Conservation (phyloP, 2,113 vertebrate genomes). For the Caranx melampygus region DNA sequence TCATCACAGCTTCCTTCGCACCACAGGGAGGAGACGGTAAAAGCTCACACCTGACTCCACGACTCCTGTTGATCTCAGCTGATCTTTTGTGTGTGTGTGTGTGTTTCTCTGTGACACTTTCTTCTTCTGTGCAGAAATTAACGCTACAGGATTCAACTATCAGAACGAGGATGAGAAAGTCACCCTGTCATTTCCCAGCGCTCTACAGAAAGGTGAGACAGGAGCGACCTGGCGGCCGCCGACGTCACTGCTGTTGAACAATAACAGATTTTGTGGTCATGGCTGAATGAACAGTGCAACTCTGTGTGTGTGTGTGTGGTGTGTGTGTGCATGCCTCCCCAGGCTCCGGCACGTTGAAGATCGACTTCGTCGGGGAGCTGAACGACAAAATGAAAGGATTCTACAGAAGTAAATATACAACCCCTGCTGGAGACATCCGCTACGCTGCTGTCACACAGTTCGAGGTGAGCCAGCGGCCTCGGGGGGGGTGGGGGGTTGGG, state of each 20-base stretch:
- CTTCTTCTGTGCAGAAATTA: constrained; percentile 87
- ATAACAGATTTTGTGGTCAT: neutral
- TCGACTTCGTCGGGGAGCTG: constrained; percentile 97
- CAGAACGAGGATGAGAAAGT: constrained; percentile 99
- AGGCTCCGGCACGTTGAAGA: constrained; percentile 94
- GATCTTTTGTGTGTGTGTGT: no score
- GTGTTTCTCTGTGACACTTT: neutral
- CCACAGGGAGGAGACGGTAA: constrained; percentile 94
- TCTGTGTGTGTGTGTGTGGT: neutral
- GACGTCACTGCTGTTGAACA: neutral
- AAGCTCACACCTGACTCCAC: no score
- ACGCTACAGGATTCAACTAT: constrained; percentile 98
- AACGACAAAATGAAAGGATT: constrained; percentile 99
- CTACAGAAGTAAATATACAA: constrained; percentile 96
- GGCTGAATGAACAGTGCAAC: constrained; percentile 11
- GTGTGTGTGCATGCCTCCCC: constrained; percentile 27
- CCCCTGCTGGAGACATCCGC: constrained; percentile 89
- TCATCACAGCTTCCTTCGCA: constrained; percentile 96
- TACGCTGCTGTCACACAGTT: constrained; percentile 99
- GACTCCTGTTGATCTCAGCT: no score
- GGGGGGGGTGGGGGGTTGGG: neutral
- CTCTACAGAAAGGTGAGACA: constrained; percentile 91
- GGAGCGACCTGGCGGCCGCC: neutral
- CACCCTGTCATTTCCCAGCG: constrained; percentile 96
- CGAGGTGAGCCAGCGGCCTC: constrained; percentile 85